Base-by-base conservation (phyloP, 30 jellyfish, hydroid and myxozoan genomes). In the Pelagia noctiluca region DNA sequence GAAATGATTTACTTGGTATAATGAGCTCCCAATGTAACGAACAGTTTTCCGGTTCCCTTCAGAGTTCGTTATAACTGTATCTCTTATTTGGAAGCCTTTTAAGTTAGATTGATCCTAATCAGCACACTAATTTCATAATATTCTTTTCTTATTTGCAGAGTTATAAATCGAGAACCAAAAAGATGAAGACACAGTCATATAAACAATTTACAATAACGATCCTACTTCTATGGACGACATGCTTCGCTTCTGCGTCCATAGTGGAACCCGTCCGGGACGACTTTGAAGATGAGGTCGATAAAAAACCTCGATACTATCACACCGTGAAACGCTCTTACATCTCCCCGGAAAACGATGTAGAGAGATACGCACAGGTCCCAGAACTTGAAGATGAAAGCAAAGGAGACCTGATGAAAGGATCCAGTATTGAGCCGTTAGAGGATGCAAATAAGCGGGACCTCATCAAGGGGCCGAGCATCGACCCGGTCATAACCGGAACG, bases 381-480 rank as follows among this genome's bases (percentile, higher is more conserved):
- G 96, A 75, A 63, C 78, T 35, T 0, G 84, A 29, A 22, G 65
- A 48, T 52, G 92, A 68, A 47, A 86, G 70, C 49, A 82, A 70
- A 54, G 54, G 92, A 69, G 92, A 82, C 75, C 65, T 32, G 69
- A 70, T 82, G 3, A 85, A 79, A 60, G 97, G 99, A 18, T 97
- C 97, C 13, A 95, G 99, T 68, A 89, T 72, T 70, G 76, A 74
- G 67, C 96, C 97, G 42, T n/a, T n/a, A n/a, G 84, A 29, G 19
- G 65, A 48, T 52, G 92, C 50, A 47, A 86, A 82, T 33, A 82
- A 70, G 46, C 52, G 92, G 57, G 92, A 82, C 75, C 65, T 32
- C 54, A 70, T 82, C 12, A 85, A 79, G 68, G 97, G 99, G n/a
- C 99, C 97, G 16, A 95, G 99, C 64, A 89, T 72, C 77, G 76